Evolutionary conservation across 2,888 invertebrate genomes (phyloP), one percentile per base, ranked within the genome.

Genomic region (Drosophila mulleri): DNA sequence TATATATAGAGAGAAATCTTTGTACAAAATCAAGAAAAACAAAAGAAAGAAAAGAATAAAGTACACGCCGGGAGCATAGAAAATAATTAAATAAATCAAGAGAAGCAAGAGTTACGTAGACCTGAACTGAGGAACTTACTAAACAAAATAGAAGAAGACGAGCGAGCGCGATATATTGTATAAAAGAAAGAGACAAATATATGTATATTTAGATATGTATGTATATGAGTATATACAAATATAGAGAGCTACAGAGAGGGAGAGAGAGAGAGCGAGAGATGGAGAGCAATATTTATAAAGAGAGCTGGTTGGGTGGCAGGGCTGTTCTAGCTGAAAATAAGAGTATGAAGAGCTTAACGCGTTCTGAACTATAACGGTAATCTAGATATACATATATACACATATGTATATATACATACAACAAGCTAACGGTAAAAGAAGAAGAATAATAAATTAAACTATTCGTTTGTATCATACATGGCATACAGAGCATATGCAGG

Each of bases 21-120:
- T 74, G 80, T 79, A 81, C 59, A 75, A 62, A 73, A 72, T 61
- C 11, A 80, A 14, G 75, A 86, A 76, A 44, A 1, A 14, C 75
- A 86, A 75, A 44, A 2, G 23, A 39, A 53, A 53, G 11, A 2
- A 39, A 53, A 53, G 11, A 2, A 53, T 16, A 60, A 66, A 48
- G 32, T 65, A 48, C 67, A 39, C 65, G 35, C 18, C 29, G 65
- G 44, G 8, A 47, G 26, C 23, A 16, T 23, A 16, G 9, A 16
- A 57, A 45, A 57, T 11, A 57, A 16, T 2, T 37, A 57, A 20
- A 35, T 16, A 44, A 42, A 48, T 32, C 35, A 18, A 58, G 14
- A 62, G 3, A 45, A 52, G 37, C 16, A 8, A 35, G 8, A 52
- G 3, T 44, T 44, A 20, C 4, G 16, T 4, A 41, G 29, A 59